Evolutionary conservation across 2,797 vertebrate genomes (phyloP).

Genomic region (Cryptoblepharus egeriae): DNA sequence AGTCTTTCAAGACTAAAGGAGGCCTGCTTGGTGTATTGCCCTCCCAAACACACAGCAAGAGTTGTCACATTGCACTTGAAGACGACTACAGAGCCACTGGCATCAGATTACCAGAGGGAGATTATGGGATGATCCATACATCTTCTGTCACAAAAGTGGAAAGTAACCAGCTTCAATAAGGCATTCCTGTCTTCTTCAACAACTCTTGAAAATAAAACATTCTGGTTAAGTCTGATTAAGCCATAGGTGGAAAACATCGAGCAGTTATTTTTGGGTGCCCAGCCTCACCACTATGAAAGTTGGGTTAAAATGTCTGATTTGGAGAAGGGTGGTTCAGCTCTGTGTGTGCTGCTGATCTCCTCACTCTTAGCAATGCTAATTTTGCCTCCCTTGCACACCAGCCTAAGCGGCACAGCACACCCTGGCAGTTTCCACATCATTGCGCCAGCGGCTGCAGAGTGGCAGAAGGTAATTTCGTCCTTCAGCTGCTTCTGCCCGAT

Average conservation of each 20-base stretch:
- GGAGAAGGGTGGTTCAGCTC: not conserved
- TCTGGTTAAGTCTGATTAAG: not conserved
- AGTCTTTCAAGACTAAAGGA: no score
- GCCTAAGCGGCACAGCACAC: not conserved
- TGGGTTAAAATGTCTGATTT: not conserved
- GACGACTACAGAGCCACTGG: not conserved
- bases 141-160: not conserved
- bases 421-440: not conserved
- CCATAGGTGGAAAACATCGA: not conserved
- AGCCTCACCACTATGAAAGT: not conserved
- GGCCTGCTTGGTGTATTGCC: no score
- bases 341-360: not conserved
- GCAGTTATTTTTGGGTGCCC: not conserved
- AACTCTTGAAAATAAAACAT: not conserved
- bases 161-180: not conserved
- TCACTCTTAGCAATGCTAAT: not conserved
- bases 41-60: not conserved
- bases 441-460: not conserved
- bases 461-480: conserved; percentile 2
- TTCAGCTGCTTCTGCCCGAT: not conserved
- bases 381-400: not conserved
- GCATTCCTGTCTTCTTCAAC: not conserved
- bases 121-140: not conserved
- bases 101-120: not conserved
- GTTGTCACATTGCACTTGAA: not conserved